Evolutionary conservation across 2,888 invertebrate species (phyloP).

Genomic region (Oxytorus armatus): DNA sequence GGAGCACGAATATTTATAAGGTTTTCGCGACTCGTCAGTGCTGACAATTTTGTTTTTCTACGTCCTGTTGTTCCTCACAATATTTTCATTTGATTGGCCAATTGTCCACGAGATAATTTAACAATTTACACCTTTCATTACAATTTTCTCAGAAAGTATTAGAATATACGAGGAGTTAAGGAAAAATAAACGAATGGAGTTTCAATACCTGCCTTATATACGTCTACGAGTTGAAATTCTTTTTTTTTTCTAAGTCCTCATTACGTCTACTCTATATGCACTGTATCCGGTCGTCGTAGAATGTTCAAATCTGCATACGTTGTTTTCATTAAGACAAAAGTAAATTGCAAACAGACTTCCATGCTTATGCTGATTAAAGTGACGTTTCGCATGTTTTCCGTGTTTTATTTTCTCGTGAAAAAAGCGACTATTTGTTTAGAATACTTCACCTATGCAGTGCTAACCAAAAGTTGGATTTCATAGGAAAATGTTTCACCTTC

Average conservation of each 20-base stretch:
- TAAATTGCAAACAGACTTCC: not conserved
- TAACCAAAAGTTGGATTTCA: no score
- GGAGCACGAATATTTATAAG: not conserved
- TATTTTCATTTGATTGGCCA: not conserved
- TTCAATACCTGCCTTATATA: not conserved
- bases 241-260: not conserved
- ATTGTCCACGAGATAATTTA: not conserved
- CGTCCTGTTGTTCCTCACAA: not conserved
- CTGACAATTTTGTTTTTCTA: not conserved
- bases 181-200: not conserved
- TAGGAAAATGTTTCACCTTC: no score
- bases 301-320: not conserved
- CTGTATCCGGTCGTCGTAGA: not conserved
- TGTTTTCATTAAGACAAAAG: conserved; percentile 5
- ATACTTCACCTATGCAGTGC: no score
- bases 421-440: no score
- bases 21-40: not conserved
- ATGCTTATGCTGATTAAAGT: not conserved
- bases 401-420: not conserved
- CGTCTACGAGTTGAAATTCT: not conserved
- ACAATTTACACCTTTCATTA: not conserved
- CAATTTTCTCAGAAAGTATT: no score
- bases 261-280: not conserved
- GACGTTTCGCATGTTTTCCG: not conserved
- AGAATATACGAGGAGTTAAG: not conserved